A percentile compares a stretch with the other conserved stretches of the same genome.
These are phyloP conservation scores for Rhodophaea formosa DNA, from an alignment of 2,888 invertebrate genomes.

Conservation along the genomic window DNA sequence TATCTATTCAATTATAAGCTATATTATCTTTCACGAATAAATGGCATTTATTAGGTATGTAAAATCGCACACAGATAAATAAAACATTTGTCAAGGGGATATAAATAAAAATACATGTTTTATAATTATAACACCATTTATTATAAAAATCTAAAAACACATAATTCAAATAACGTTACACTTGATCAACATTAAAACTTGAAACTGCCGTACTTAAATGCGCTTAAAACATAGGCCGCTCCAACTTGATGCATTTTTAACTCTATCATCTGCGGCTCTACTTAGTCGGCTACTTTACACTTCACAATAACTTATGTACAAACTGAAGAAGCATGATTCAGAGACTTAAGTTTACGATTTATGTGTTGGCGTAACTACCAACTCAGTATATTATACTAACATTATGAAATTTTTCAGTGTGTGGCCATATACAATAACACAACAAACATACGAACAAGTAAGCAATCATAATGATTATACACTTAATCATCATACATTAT, in stretches of 20 bases:
- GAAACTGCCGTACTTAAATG: constrained; percentile 50
- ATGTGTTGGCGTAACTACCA: neutral
- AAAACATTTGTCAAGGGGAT: neutral
- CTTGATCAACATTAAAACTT: constrained; percentile 37
- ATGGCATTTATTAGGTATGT: too few species aligned
- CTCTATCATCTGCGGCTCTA: constrained; percentile 25
- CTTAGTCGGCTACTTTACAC: constrained; percentile 17
- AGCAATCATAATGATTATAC: neutral
- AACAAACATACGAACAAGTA: constrained; percentile 7
- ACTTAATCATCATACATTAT: neutral
- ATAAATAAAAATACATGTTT: neutral
- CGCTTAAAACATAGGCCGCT: constrained; percentile 36
- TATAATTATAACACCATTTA: constrained; percentile 10
- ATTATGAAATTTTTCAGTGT: neutral
- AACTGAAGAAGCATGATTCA: constrained; percentile 6
- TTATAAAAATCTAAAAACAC: constrained; percentile 30
- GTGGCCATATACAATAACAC: neutral
- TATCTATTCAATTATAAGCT: too few species aligned
- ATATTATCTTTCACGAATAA: too few species aligned
- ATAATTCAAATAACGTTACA: constrained; percentile 38
- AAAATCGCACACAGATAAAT: too few species aligned
- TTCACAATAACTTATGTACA: constrained; percentile 16
- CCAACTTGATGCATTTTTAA: constrained; percentile 40
- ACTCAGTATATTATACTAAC: neutral
- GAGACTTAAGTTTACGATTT: constrained; percentile 1